These are phyloP conservation scores for Thripadectes ignobilis DNA, from an alignment of 2,797 vertebrate genomes.

Conservation along the genomic window DNA sequence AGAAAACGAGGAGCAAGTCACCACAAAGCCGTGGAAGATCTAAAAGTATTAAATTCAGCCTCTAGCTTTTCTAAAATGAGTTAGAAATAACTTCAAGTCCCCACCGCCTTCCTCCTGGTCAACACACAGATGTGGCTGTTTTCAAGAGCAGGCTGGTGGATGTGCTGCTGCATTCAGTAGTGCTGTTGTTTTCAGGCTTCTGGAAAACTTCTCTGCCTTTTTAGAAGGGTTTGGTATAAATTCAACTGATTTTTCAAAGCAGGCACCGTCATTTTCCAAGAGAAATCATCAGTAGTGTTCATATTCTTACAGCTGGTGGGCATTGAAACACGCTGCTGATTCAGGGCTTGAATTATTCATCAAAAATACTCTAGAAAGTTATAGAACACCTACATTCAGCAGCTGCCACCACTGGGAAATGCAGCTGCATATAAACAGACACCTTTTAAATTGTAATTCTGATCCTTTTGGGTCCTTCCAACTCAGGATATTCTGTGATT, in stretches of 20 bases:
- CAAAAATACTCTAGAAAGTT: not conserved
- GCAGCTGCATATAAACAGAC: not conserved
- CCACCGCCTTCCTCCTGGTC: not conserved
- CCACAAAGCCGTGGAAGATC: not conserved
- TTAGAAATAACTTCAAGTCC: not conserved
- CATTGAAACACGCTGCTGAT: not conserved
- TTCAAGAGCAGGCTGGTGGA: not conserved
- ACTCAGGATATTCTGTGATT: not conserved
- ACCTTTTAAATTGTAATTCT: not conserved
- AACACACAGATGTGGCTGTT: not conserved
- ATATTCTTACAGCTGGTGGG: not conserved
- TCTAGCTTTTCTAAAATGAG: not conserved
- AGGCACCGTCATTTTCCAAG: not conserved
- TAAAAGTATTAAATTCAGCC: constrained; percentile 17
- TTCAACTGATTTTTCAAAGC: not conserved
- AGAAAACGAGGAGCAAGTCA: not conserved
- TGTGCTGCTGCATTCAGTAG: not conserved
- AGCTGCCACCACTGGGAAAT: not conserved
- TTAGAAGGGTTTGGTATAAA: not conserved
- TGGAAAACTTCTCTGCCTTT: not conserved
- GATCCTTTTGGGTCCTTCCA: not conserved
- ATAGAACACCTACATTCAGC: not conserved
- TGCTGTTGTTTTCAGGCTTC: not conserved
- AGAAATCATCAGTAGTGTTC: not conserved
- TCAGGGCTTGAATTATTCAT: constrained; percentile 40